Evolutionary conservation across 1,140 invertebrate species (phyloP).

Genomic region (Bombus waltoni): DNA sequence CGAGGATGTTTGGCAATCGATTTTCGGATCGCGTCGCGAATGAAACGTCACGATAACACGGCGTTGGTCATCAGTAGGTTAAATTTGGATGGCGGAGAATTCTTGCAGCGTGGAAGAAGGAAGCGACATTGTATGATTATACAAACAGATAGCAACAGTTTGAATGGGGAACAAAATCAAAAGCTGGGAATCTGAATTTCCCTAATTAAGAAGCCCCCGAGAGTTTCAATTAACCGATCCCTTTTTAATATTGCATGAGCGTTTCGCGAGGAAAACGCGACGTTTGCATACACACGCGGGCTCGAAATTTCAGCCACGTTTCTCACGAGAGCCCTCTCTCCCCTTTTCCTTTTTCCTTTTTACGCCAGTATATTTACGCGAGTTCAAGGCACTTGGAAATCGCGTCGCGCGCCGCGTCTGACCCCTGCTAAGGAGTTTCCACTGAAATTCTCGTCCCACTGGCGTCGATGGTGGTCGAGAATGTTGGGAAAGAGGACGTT

Average conservation of each 20-base stretch:
- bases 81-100: neutral
- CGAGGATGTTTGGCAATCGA: too few species aligned
- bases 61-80: neutral
- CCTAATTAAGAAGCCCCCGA: constrained; percentile 23
- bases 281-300: constrained; percentile 19
- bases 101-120: neutral
- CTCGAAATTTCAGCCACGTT: constrained; percentile 27
- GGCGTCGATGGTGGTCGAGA: constrained; percentile 12
- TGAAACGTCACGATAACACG: too few species aligned
- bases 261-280: neutral
- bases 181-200: constrained; percentile 43
- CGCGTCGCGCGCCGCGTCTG: constrained; percentile 25
- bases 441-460: constrained; percentile 35
- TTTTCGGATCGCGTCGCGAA: too few species aligned
- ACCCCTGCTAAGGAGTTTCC: constrained; percentile 36
- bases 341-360: neutral
- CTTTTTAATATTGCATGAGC: constrained; percentile 39
- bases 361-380: neutral
- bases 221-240: constrained; percentile 9
- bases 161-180: constrained; percentile 11
- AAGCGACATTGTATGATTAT: constrained; percentile 1
- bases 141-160: neutral
- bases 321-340: neutral
- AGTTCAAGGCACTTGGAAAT: neutral
- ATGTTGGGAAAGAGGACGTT: constrained; percentile 7